These are phyloP conservation scores for Volucella inanis DNA, from an alignment of 2,888 invertebrate species.

Conservation along the genomic window DNA sequence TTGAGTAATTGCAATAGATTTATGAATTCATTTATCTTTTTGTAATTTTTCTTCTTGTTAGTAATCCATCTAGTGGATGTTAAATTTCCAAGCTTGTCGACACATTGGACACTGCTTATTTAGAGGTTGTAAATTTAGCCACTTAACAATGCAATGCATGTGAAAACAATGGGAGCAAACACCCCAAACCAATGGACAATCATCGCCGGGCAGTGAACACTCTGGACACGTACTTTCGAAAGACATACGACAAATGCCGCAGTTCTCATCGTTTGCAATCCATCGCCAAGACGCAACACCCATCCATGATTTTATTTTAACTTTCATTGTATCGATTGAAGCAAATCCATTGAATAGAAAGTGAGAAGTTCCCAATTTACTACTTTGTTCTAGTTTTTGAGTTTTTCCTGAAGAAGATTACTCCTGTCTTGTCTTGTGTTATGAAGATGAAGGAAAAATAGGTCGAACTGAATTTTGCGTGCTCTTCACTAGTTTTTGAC, in stretches of 20 bases:
- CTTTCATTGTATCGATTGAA: slow-evolving; percentile 80
- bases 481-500: slow-evolving; percentile 38
- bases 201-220: slow-evolving; percentile 98
- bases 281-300: slow-evolving; percentile 99
- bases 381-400: slow-evolving; percentile 15
- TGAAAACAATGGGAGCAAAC: slow-evolving; percentile 99
- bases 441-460: slow-evolving; percentile 63
- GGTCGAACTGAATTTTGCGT: slow-evolving; percentile 56
- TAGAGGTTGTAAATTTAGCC: slow-evolving; percentile 96
- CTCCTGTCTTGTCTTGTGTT: slow-evolving; percentile 32
- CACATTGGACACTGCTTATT: slow-evolving; percentile 98
- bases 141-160: slow-evolving; percentile 99
- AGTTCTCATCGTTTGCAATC: slow-evolving; percentile 99
- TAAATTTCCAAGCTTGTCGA: slow-evolving; percentile 99
- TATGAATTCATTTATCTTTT: slow-evolving; percentile 3
- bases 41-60: no score
- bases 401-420: slow-evolving; percentile 13
- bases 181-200: slow-evolving; percentile 99
- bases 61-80: slow-evolving; percentile 86
- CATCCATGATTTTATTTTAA: slow-evolving; percentile 87
- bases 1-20: slow-evolving; percentile 53
- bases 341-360: slow-evolving; percentile 62
- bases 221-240: slow-evolving; percentile 99
- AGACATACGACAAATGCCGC: slow-evolving; percentile 99
- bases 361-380: slow-evolving; percentile 52